These are phyloP conservation scores for Trinectes maculatus DNA, from an alignment of 2,113 vertebrate species.

Conservation along the genomic window DNA sequence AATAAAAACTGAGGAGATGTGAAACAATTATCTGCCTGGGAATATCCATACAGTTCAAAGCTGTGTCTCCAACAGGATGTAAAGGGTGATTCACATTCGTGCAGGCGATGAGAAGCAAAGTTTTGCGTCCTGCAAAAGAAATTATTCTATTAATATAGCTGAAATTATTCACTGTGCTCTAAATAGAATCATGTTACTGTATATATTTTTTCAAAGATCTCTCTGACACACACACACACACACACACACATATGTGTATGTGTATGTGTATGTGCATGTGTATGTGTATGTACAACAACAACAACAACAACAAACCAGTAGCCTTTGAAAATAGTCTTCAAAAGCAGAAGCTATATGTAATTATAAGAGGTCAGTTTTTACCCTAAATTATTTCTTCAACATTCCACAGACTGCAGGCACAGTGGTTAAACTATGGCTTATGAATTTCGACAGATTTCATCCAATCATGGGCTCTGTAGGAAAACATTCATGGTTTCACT, in stretches of 20 bases:
- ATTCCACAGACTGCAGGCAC: constrained; percentile 35
- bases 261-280: too few species aligned
- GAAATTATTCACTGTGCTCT: constrained; percentile 45
- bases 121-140: constrained; percentile 14
- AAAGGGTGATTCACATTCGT: constrained; percentile 33
- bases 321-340: constrained; percentile 44
- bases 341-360: constrained; percentile 37
- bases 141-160: constrained; percentile 36
- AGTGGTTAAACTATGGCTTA: constrained; percentile 17
- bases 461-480: constrained; percentile 24
- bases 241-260: constrained; percentile 3
- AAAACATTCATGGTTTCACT: constrained; percentile 40
- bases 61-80: constrained; percentile 2
- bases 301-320: constrained; percentile 40
- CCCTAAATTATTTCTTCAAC: constrained; percentile 53
- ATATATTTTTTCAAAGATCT: constrained; percentile 40
- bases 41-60: constrained; percentile 25
- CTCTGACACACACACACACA: constrained; percentile 27
- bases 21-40: constrained; percentile 33
- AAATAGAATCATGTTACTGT: constrained; percentile 41
- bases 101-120: constrained; percentile 12
- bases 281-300: too few species aligned
- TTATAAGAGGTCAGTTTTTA: constrained; percentile 44
- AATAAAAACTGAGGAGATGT: constrained; percentile 27
- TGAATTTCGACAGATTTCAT: constrained; percentile 38